These are phyloP conservation scores for Pseudorhiza aurosa DNA, from an alignment of 30 jellyfish, hydroid and myxozoan species.

Conservation along the genomic window DNA sequence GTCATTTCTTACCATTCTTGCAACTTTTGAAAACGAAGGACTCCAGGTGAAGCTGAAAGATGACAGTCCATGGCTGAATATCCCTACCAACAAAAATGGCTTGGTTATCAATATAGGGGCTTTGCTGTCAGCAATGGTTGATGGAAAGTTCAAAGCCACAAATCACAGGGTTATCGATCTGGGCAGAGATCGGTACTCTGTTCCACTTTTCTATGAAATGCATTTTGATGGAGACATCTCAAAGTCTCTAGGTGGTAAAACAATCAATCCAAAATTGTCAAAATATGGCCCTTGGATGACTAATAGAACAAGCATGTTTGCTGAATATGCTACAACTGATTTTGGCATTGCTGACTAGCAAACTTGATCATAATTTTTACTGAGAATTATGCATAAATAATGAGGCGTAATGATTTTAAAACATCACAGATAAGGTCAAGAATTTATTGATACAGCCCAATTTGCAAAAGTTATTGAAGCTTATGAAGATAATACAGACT, in stretches of 20 bases:
- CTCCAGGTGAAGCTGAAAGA: constrained; percentile 76
- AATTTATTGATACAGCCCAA: too few relatives aligned
- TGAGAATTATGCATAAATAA: too few relatives aligned
- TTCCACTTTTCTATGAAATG: constrained; percentile 80
- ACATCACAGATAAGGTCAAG: too few relatives aligned
- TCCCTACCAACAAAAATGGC: constrained; percentile 66
- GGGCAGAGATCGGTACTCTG: constrained; percentile 79
- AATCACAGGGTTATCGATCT: constrained; percentile 85
- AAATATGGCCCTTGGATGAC: constrained; percentile 94
- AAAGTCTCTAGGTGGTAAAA: constrained; percentile 64
- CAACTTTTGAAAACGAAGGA: constrained; percentile 72
- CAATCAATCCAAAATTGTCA: constrained; percentile 7
- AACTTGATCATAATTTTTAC: too few relatives aligned
- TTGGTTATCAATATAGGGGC: constrained; percentile 74
- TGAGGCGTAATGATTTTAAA: too few relatives aligned
- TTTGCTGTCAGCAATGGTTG: constrained; percentile 42
- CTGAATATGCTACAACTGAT: constrained; percentile 83
- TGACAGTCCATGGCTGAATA: constrained; percentile 71
- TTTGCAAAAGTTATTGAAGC: too few relatives aligned
- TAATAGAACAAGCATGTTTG: constrained; percentile 85
- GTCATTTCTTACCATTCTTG: constrained; percentile 66
- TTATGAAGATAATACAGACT: too few relatives aligned
- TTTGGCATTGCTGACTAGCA: constrained; percentile 83
- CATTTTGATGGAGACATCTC: constrained; percentile 80
- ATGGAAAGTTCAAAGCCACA: constrained; percentile 65